Base-by-base conservation (phyloP, 2,113 vertebrate genomes). In the Syrmaticus mikado region DNA sequence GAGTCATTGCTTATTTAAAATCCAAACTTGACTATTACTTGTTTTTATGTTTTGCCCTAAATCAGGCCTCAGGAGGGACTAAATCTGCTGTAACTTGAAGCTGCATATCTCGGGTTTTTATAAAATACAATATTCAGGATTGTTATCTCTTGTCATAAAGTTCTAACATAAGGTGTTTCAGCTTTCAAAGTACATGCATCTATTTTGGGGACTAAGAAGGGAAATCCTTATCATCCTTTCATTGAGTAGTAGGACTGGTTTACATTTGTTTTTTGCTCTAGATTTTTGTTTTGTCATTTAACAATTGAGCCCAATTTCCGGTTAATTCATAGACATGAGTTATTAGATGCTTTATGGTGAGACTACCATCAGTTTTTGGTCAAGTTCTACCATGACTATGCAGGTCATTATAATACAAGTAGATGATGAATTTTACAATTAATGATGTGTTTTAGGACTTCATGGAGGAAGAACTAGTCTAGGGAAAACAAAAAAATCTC, bases 251-350 rank as follows among this genome's bases (percentile, higher is more conserved):
- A 73, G 11, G 17, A 85, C 15, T 73, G 10, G 14, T 46, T 64
- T 40, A 64, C 17, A 40, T 95, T 79, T 91, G 3, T 64, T 80
- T 87, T 38, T 12, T 58, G 40, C n/a, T 86, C 74, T 93, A 57
- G 4, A 73, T 91, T 79, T 74, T 60, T 11, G 1, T 91, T 50
- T 32, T 46, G 64, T 14, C 4, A 36, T 74, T 61, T 76, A 4
- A 43, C 41, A 43, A n/a, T 11, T 75, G 46, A 90, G 34, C 27
- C 71, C 95, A n/a, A 82, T 89, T 95, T 95, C n/a, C 55, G 85
- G 36, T 61, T 92, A 92, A 89, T 94, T 95, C 36, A 32, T 14
- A 68, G 25, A 67, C 5, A 6, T 55, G 55, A 85, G 13, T 60
- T 72, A 36, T 96, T 66, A 80, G 78, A 76, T 89, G 40, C 18